Evolutionary conservation across 2,113 vertebrate species (phyloP), one percentile per base, ranked within the genome.

Genomic region (Xenotilapia caudafasciata): DNA sequence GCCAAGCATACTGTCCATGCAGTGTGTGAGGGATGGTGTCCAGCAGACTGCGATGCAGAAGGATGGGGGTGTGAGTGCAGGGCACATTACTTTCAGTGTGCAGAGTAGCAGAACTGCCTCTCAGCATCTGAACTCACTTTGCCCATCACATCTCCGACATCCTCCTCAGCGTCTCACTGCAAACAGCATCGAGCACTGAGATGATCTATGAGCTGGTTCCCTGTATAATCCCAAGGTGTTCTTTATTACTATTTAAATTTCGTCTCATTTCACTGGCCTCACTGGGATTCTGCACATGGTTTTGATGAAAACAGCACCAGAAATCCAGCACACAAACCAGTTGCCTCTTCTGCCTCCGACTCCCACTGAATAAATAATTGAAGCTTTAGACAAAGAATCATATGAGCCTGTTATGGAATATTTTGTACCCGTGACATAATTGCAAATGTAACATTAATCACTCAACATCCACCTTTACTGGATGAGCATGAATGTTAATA

Each of bases 371-470:
- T 90, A 79, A 89, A 93, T 94, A 91, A 94, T 90, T 91, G 58
- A 92, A 89, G 84, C 77, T 55, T 85, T 51, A 89, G 86, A 93
- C 91, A 90, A 88, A 92, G 88, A 89, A 79, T 35, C 81, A 56
- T 81, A 86, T 51, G 40, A 92, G 88, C 80, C 84, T 70, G 60
- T 79, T 70, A 58, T 53, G 45, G 42, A 83, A 62, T 86, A 83
- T 85, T 90, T 91, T 85, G 85, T 83, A 87, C 42, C 77, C 6
- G 85, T 81, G 31, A 58, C 75, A 35, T 90, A 90, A 91, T 92
- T 92, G 85, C 82, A 65, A 65, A 91, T 90, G 82, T 90, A 87
- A 90, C 86, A 88, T 93, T 90, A 92, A 93, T 94, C 90, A 92
- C 79, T 56, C 26, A 31, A 77, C 89, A 85, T 88, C 89, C 88